Evolutionary conservation across 2,113 vertebrate genomes (phyloP).

Genomic region (Clupea harengus): DNA sequence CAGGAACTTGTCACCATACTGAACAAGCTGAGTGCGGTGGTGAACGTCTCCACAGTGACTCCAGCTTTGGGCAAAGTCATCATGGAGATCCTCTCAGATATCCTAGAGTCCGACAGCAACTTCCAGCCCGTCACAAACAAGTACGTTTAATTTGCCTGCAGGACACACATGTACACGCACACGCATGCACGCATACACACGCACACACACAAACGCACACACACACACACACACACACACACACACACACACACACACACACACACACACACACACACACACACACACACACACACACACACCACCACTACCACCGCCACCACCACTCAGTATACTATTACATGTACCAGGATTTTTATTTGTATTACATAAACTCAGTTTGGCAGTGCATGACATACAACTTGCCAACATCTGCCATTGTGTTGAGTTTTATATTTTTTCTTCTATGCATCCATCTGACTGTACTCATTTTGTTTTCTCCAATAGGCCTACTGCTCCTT

Average conservation of each 20-base stretch:
- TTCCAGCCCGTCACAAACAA: constrained; percentile 68
- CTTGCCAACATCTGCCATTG: too few species aligned
- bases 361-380: too few species aligned
- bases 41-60: constrained; percentile 54
- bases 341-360: too few species aligned
- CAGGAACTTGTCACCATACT: constrained; percentile 63
- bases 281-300: neutral
- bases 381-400: too few species aligned
- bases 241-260: too few species aligned
- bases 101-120: constrained; percentile 66
- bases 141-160: constrained; percentile 48
- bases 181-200: neutral
- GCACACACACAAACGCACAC: neutral
- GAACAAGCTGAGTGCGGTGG: constrained; percentile 60
- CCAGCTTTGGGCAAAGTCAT: constrained; percentile 60
- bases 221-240: too few species aligned
- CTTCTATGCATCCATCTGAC: too few species aligned
- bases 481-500: too few species aligned
- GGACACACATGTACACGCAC: neutral
- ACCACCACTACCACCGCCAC: neutral
- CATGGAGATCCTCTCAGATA: constrained; percentile 66
- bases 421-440: too few species aligned
- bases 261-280: too few species aligned
- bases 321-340: too few species aligned
- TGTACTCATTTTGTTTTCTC: too few species aligned